Evolutionary conservation across 2,113 vertebrate species (phyloP).

Genomic region (Psilopsiagon aymara): DNA sequence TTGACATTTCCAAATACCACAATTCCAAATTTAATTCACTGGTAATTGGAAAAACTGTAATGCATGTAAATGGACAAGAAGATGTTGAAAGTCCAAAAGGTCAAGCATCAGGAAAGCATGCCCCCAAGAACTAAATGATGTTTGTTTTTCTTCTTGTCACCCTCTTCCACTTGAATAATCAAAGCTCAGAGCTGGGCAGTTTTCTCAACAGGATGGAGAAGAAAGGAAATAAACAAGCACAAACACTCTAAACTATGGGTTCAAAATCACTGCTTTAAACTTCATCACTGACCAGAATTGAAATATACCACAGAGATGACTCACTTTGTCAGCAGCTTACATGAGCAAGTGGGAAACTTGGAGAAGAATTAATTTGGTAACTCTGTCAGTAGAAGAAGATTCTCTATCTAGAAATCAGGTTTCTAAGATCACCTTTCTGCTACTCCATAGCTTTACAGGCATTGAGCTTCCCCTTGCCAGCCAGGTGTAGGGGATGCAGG

Average conservation of each 20-base stretch:
- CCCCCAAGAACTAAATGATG: constrained; percentile 52
- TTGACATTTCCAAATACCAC: constrained; percentile 76
- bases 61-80: constrained; percentile 70
- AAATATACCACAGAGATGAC: not conserved
- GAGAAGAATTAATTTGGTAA: constrained; percentile 16
- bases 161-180: constrained; percentile 48
- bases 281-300: constrained; percentile 11
- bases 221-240: not conserved
- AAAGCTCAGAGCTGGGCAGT: not conserved
- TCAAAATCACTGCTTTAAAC: constrained; percentile 25
- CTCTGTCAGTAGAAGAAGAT: not conserved
- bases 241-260: not conserved
- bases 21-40: constrained; percentile 74
- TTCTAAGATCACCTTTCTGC: not conserved
- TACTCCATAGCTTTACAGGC: not conserved
- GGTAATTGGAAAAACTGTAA: constrained; percentile 73
- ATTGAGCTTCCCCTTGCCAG: not conserved
- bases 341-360: not conserved
- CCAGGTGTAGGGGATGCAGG: not conserved
- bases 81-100: constrained; percentile 69
- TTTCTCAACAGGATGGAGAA: constrained; percentile 33
- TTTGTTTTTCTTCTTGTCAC: constrained; percentile 56
- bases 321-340: constrained; percentile 33
- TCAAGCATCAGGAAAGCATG: constrained; percentile 66
- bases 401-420: not conserved